A percentile compares a stretch with the other conserved stretches of the same genome.
Conservation (phyloP, 2,113 vertebrate species). For the Xenopus laevis region DNA sequence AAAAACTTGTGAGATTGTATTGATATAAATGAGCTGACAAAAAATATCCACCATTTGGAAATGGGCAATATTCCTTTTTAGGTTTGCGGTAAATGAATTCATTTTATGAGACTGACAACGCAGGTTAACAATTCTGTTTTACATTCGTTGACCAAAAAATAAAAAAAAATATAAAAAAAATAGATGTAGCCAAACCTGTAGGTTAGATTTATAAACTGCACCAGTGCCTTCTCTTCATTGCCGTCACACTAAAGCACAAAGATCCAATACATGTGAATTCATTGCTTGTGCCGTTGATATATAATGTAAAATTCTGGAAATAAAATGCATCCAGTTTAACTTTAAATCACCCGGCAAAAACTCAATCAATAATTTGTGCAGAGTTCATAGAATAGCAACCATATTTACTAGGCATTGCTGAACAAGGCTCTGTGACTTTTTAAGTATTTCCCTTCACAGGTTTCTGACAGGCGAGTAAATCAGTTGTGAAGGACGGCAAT, state of each 20-base stretch:
- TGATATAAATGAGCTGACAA: constrained; percentile 28
- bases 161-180: constrained; percentile 9
- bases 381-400: not conserved
- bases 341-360: constrained; percentile 18
- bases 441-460: not conserved
- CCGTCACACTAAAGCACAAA: not conserved
- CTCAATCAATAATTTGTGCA: constrained; percentile 23
- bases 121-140: constrained; percentile 28
- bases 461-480: constrained; percentile 7
- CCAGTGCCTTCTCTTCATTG: constrained; percentile 15
- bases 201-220: constrained; percentile 36
- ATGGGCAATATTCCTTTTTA: constrained; percentile 23
- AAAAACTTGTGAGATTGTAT: not conserved
- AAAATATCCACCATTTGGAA: constrained; percentile 17
- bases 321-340: constrained; percentile 17
- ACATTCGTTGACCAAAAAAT: not conserved
- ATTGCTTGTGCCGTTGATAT: constrained; percentile 19
- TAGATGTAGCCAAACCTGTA: constrained; percentile 7
- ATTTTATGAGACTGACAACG: constrained; percentile 27
- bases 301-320: constrained; percentile 19
- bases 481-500: not conserved
- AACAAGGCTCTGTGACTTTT: not conserved
- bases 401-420: constrained; percentile 7
- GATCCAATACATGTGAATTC: constrained; percentile 6
- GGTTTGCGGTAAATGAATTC: constrained; percentile 23